Percentiles rank a stretch among this genome's conserved stretches.
Conservation (phyloP, 2,113 vertebrate species). For the Lagopus muta region DNA sequence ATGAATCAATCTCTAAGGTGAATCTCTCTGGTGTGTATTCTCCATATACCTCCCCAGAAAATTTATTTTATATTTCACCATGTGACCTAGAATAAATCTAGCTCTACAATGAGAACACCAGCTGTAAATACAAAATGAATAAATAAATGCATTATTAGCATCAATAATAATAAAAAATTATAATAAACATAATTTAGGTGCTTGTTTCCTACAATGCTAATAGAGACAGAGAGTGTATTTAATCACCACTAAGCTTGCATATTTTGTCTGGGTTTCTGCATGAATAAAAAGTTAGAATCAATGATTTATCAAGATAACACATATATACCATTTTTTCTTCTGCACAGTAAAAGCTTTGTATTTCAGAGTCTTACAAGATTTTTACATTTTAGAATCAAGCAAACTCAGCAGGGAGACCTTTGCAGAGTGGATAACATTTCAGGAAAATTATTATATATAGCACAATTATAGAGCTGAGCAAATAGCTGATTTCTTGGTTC, state of each 20-base stretch:
- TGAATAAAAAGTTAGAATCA: neutral
- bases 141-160: too few relatives aligned
- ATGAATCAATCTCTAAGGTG: neutral
- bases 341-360: neutral
- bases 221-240: neutral
- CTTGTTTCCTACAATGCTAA: neutral
- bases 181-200: neutral
- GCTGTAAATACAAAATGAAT: accelerated
- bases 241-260: neutral
- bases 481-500: slow-evolving; percentile 42
- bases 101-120: neutral
- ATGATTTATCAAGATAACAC: neutral
- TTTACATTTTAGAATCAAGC: slow-evolving; percentile 1
- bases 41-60: neutral
- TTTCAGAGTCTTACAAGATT: neutral
- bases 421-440: neutral
- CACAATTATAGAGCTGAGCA: slow-evolving; percentile 29
- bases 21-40: neutral
- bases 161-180: neutral
- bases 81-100: neutral
- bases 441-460: slow-evolving; percentile 8
- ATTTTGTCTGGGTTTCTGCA: neutral
- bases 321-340: neutral
- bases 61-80: neutral
- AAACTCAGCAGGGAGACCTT: neutral